Evolutionary conservation across 2,113 vertebrate species (phyloP), one percentile per base, ranked within the genome.

Genomic region (Petrocephalus zakoni): DNA sequence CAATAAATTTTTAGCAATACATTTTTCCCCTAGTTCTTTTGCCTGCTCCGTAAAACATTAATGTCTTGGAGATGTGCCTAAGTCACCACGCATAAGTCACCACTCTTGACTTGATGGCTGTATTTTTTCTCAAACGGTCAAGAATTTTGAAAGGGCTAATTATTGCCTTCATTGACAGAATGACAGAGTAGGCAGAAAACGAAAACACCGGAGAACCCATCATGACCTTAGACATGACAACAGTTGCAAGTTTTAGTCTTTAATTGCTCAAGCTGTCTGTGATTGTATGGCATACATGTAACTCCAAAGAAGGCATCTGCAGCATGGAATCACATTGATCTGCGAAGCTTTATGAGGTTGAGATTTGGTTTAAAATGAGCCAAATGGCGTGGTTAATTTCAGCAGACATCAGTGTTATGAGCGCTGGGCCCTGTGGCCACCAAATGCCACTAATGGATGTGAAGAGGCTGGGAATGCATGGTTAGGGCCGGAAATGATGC

Each of bases 361-460:
- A 78, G 72, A 37, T 78, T 78, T 78, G 7, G n/a, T 42, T 78
- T 42, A 78, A 78, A 78, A 78, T 37, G 29, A 34, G 34, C 34
- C 17, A 2, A 5, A 42, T 42, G 72, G 72, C 17, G 72, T 11
- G 15, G 19, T 47, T 19, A 21, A 22, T 22, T 53, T 86, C 49
- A 37, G 49, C 84, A 13, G n/a, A 21, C 58, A 42, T 34, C 34
- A 87, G 56, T 22, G 86, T 87, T n/a, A 42, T 5, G 92, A 95
- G 93, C 89, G 90, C 92, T 89, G 34, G 93, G 90, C 93, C 91
- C 93, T 92, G 90, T 93, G 93, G 93, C 93, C 93, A 94, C 92
- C 92, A 91, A 93, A 95, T 94, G 93, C 91, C 90, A 93, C 94
- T 96, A 96, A 97, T 96, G 96, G 95, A 95, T 96, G 93, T 95